These are phyloP conservation scores for Harpalus rufipes DNA, from an alignment of 2,888 invertebrate genomes.

Conservation along the genomic window DNA sequence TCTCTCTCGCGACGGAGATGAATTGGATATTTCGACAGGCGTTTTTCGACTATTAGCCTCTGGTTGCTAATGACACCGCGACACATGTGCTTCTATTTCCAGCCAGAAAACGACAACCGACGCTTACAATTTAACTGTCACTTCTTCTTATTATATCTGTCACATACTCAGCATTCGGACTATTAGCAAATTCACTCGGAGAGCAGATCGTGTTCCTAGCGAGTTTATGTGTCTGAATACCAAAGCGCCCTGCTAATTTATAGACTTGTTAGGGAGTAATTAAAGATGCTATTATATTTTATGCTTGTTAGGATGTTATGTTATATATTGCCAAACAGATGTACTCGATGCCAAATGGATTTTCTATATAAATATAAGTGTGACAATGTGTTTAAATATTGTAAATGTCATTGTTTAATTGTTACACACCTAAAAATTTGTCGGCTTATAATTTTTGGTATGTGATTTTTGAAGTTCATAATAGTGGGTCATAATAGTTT, in stretches of 20 bases:
- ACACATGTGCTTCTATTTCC: slow-evolving; percentile 70
- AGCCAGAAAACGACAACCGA: slow-evolving; percentile 8
- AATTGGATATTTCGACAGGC: slow-evolving; percentile 77
- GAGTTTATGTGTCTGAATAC: slow-evolving; percentile 31
- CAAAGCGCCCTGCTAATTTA: slow-evolving; percentile 14
- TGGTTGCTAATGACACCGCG: neutral
- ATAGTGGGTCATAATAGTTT: too few species aligned
- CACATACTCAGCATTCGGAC: neutral
- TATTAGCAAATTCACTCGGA: slow-evolving; percentile 25
- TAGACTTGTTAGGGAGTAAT: slow-evolving; percentile 21
- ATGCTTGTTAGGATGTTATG: slow-evolving; percentile 16
- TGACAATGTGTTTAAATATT: too few species aligned
- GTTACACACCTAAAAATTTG: too few species aligned
- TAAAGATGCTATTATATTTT: slow-evolving; percentile 28
- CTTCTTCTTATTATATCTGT: slow-evolving; percentile 41
- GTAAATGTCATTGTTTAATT: too few species aligned
- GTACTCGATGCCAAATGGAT: neutral
- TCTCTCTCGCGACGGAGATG: slow-evolving; percentile 73
- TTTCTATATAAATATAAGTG: too few species aligned
- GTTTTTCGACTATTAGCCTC: slow-evolving; percentile 76
- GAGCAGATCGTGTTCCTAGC: neutral
- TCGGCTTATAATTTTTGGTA: too few species aligned
- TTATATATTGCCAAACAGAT: neutral
- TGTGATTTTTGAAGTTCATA: too few species aligned
- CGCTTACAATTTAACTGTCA: slow-evolving; percentile 35